A percentile compares a stretch with the other conserved stretches of the same genome.
These are phyloP conservation scores for Pogonomyrmex californicus DNA, from an alignment of 1,140 invertebrate genomes.

Conservation along the genomic window DNA sequence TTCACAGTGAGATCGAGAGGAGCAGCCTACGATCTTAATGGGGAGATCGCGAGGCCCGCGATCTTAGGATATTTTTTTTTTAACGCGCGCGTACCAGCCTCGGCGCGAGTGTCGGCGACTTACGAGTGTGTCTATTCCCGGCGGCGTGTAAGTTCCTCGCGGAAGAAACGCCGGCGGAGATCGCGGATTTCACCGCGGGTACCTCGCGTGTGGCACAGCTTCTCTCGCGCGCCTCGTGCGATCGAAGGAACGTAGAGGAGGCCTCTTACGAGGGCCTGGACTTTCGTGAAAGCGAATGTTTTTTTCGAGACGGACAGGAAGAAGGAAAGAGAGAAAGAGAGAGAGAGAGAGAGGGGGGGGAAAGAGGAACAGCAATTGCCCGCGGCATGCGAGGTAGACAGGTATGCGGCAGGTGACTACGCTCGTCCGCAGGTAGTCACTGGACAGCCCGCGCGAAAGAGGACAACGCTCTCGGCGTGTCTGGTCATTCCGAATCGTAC, in stretches of 20 bases:
- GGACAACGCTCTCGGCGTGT: constrained; percentile 58
- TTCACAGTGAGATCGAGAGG: not conserved
- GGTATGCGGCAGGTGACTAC: constrained; percentile 77
- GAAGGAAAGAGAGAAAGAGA: constrained; percentile 17
- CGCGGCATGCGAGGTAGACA: constrained; percentile 56
- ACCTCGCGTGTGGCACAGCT: constrained; percentile 6
- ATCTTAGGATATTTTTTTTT: not conserved
- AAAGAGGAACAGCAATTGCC: constrained; percentile 45
- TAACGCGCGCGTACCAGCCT: not conserved
- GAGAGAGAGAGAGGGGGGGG: not conserved
- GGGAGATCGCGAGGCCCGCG: not conserved
- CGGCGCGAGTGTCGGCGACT: not conserved
- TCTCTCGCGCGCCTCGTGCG: not conserved
- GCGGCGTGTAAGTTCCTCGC: constrained; percentile 14
- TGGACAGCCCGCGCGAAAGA: constrained; percentile 40
- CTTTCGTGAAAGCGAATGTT: constrained; percentile 79
- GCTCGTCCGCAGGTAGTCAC: constrained; percentile 52
- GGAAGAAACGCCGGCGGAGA: constrained; percentile 31
- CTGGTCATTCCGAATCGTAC: constrained; percentile 49
- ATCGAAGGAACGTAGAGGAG: constrained; percentile 63
- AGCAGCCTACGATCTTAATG: not conserved
- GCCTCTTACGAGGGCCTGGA: constrained; percentile 26
- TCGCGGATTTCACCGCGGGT: constrained; percentile 42
- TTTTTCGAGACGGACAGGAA: constrained; percentile 59
- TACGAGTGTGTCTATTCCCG: not conserved